Evolutionary conservation across 35 echinoderm and acorn worm genomes (phyloP).

Genomic region (Stichopus chloronotus): DNA sequence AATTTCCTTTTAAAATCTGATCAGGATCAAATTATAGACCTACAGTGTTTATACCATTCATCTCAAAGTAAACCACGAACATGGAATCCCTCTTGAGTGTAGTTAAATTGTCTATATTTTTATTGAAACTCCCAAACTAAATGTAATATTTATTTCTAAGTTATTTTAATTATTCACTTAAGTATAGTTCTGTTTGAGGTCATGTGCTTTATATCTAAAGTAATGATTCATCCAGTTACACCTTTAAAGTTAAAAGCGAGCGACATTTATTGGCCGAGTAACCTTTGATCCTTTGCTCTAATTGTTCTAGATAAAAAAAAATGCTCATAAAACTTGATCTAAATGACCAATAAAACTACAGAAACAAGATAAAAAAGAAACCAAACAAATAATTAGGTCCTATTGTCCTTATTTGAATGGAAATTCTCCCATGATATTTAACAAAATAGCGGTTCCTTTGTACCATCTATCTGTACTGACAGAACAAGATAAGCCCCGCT

Average conservation of each 20-base stretch:
- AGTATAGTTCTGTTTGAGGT: not conserved
- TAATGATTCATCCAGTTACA: not conserved
- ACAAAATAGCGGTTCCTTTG: conserved; percentile 43
- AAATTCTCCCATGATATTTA: conserved; percentile 37
- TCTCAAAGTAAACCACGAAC: no score
- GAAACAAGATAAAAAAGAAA: not conserved
- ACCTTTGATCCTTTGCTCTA: conserved; percentile 19
- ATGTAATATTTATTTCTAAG: not conserved
- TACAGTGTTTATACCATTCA: no score
- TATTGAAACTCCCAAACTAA: not conserved
- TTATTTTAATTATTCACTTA: not conserved
- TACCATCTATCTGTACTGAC: not conserved
- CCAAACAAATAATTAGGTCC: conserved; percentile 45
- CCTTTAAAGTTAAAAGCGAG: not conserved
- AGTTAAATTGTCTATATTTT: not conserved
- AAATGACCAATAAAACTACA: conserved; percentile 44
- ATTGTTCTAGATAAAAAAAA: conserved; percentile 32
- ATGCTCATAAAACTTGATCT: not conserved
- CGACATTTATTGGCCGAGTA: conserved; percentile 14
- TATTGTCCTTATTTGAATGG: conserved; percentile 23
- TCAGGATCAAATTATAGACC: no score
- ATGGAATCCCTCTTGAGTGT: not conserved
- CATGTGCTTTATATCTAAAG: not conserved
- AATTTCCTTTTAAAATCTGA: no score
- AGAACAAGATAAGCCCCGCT: conserved; percentile 7